Evolutionary conservation across 2,888 invertebrate species (phyloP).

Genomic region (Salticus scenicus): DNA sequence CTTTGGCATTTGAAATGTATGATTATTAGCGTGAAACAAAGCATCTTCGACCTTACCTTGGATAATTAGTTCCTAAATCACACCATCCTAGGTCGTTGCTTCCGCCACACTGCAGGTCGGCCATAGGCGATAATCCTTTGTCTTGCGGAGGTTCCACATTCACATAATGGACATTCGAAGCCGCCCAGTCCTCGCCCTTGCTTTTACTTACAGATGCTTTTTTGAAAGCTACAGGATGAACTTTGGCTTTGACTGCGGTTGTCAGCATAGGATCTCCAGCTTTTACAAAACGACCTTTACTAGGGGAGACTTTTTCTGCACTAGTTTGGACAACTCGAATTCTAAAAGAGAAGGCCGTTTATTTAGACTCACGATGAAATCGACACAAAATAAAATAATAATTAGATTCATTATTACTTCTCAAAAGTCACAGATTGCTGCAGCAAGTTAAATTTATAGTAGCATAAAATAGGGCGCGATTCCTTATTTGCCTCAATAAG

Average conservation of each 20-base stretch:
- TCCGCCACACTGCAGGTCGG: conserved; percentile 54
- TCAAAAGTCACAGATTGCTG: too few species aligned
- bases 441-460: too few species aligned
- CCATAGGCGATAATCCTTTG: conserved; percentile 35
- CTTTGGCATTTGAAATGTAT: too few species aligned
- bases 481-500: too few species aligned
- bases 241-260: conserved; percentile 34
- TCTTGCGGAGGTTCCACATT: conserved; percentile 34
- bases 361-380: too few species aligned
- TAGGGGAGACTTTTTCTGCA: conserved; percentile 31
- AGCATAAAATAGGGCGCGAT: too few species aligned
- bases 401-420: too few species aligned
- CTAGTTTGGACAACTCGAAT: conserved; percentile 39
- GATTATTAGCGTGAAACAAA: too few species aligned
- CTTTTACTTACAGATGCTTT: conserved; percentile 38
- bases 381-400: too few species aligned
- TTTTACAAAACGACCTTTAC: conserved; percentile 30
- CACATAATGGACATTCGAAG: conserved; percentile 34
- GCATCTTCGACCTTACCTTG: conserved; percentile 57
- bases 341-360: conserved; percentile 19
- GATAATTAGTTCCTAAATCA: conserved; percentile 54
- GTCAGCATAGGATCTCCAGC: conserved; percentile 29
- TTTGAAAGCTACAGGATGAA: conserved; percentile 30
- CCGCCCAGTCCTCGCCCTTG: conserved; percentile 57
- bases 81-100: conserved; percentile 66